Evolutionary conservation across 2,113 vertebrate genomes (phyloP).

Genomic region (Haliaeetus leucogaster): DNA sequence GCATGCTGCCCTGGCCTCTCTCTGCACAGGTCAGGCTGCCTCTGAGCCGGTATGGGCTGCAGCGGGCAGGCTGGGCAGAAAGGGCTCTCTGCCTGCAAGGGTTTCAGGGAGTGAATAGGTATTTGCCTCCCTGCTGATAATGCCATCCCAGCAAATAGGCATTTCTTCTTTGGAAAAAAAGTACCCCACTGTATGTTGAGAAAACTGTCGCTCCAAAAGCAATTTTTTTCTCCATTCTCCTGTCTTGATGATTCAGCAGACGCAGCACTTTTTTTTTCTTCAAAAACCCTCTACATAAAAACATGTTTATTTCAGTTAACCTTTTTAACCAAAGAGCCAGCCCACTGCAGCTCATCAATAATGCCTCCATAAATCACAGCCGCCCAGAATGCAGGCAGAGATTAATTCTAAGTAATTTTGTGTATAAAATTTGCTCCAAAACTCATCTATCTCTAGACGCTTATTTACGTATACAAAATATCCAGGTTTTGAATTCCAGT

Average conservation of each 20-base stretch:
- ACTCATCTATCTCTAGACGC: not conserved
- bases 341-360: not conserved
- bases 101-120: not conserved
- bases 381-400: not conserved
- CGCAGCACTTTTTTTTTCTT: not conserved
- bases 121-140: not conserved
- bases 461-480: conserved; percentile 11
- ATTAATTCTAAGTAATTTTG: conserved; percentile 21
- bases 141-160: rapidly evolving
- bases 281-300: not conserved
- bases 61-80: not conserved
- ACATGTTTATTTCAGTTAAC: conserved; percentile 20
- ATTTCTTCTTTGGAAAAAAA: not conserved
- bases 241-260: not conserved
- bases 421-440: conserved; percentile 7
- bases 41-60: not conserved
- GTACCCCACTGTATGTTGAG: not conserved
- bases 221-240: not conserved
- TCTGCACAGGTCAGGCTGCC: not conserved
- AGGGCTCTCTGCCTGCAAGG: not conserved
- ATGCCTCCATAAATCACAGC: not conserved
- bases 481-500: not conserved
- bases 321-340: conserved; percentile 29
- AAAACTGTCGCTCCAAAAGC: not conserved
- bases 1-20: rapidly evolving